Evolutionary conservation across 1,140 invertebrate species (phyloP), one percentile per base, ranked within the genome.

Genomic region (Gryon sp.): DNA sequence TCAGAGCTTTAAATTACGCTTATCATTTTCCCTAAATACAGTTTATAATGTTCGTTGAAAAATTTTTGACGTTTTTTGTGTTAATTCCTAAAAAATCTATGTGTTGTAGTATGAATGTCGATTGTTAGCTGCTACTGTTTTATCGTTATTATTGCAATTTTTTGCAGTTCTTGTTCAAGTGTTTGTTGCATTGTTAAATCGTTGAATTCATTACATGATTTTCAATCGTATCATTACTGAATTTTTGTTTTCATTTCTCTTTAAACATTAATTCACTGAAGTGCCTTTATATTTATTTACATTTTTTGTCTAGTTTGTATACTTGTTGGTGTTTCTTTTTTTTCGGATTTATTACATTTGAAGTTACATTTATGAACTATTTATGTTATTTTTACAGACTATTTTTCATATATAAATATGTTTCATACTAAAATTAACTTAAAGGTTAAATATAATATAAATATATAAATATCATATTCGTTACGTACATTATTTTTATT

Each of bases 291-390:
- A 38, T 43, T 12, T 34, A 19, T 74, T 78, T 70, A 75, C 12
- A 68, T 68, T 78, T 74, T 32, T 9, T 28, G 50, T 76, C 68
- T 52, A 57, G 41, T 75, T 55, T 75, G 62, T 78, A 57, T 66
- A n/a, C 28, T 52, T 75, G 52, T 70, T 77, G 57, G 59, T 52
- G 43, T 76, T 70, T 80, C n/a, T n/a, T n/a, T 28, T 24, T 9
- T 34, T 62, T 40, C 16, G 7, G 26, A 50, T 45, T 43, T 38
- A 79, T 82, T 80, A 80, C 66, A 76, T 83, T 83, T 82, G 69
- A 15, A 36, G 68, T 80, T 79, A 9, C 28, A 15, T 80, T 70
- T 80, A 78, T 82, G 34, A 36, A 40, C 20, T n/a, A n/a, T n/a
- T n/a, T n/a, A n/a, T n/a, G n/a, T n/a, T n/a, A n/a, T n/a, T n/a